phyloP scores from a whole-genome alignment of 2,113 vertebrate species.

The Chlorodrepanis virens region DNA sequence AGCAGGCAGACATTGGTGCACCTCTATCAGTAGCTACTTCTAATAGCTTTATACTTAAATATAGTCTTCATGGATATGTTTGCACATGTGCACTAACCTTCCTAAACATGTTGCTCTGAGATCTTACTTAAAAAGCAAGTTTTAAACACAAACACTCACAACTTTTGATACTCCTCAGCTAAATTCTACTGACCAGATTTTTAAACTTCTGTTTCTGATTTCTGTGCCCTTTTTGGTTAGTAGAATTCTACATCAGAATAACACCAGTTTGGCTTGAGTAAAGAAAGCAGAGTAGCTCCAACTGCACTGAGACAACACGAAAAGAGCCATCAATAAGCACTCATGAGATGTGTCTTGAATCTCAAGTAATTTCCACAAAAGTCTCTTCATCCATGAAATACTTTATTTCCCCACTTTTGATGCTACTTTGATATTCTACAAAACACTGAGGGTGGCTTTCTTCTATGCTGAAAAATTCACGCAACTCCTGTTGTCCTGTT shows the following conservation, averaged over 20 bases:
- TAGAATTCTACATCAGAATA: background rate
- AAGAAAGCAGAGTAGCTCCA: background rate
- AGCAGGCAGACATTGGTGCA: background rate
- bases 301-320: accelerated
- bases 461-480: background rate
- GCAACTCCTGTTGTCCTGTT: background rate
- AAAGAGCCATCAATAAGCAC: background rate
- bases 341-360: background rate
- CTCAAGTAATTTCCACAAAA: background rate
- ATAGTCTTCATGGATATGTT: background rate
- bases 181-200: background rate
- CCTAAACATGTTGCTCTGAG: background rate
- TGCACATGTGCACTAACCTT: background rate
- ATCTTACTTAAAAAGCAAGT: background rate
- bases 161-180: background rate
- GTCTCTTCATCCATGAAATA: background rate
- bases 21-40: background rate
- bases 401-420: conserved; percentile 18
- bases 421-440: background rate
- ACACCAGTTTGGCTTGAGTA: background rate
- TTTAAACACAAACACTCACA: background rate
- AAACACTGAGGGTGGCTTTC: background rate
- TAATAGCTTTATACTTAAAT: background rate
- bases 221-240: background rate
- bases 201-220: background rate